Evolutionary conservation across 2,888 invertebrate genomes (phyloP).

Genomic region (Deroplatys truncata): DNA sequence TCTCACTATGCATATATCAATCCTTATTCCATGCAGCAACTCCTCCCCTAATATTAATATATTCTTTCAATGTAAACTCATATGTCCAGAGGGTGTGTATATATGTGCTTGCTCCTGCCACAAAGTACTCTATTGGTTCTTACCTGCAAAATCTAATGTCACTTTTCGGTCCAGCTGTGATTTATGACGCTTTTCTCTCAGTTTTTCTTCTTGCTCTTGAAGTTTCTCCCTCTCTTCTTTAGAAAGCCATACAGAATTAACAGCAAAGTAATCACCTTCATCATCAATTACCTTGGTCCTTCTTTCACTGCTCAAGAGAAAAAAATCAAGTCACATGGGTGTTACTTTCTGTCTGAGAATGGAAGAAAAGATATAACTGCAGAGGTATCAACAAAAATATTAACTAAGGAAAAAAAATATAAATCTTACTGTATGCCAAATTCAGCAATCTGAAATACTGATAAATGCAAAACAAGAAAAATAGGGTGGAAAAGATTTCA

Average conservation of each 20-base stretch:
- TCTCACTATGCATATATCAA: no score
- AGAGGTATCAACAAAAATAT: background rate
- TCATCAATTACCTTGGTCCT: slow-evolving; percentile 85
- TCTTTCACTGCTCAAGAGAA: slow-evolving; percentile 52
- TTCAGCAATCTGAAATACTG: background rate
- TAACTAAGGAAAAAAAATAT: no score
- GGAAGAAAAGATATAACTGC: no score
- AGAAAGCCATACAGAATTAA: slow-evolving; percentile 78
- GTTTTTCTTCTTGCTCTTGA: slow-evolving; percentile 61
- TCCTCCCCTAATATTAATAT: no score
- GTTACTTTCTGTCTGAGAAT: no score
- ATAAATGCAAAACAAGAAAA: background rate
- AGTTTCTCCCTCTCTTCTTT: slow-evolving; percentile 63
- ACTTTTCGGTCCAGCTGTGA: slow-evolving; percentile 64
- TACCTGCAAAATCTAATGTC: slow-evolving; percentile 73
- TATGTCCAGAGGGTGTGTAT: no score
- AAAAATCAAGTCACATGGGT: background rate
- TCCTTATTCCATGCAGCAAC: no score
- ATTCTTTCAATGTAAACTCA: no score
- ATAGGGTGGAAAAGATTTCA: background rate
- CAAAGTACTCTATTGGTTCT: slow-evolving; percentile 8
- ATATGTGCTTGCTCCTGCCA: no score
- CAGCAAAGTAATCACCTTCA: slow-evolving; percentile 87
- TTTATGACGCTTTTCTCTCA: slow-evolving; percentile 64
- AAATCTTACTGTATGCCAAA: background rate